Evolutionary conservation across 2,888 invertebrate genomes (phyloP), one percentile per base, ranked within the genome.

Genomic region (Mamestra brassicae): DNA sequence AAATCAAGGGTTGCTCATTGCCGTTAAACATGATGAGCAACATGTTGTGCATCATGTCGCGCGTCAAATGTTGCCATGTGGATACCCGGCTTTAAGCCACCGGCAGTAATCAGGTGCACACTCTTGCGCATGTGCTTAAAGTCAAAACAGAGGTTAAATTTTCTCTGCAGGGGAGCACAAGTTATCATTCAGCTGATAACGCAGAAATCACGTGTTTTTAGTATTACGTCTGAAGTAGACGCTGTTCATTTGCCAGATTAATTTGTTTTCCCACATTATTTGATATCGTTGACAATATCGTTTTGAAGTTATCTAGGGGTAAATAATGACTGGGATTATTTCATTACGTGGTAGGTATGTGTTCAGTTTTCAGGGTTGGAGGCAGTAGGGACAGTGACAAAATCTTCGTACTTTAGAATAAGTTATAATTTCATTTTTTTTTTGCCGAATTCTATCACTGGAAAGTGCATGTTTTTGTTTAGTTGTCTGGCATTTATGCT

Each of bases 111-210:
- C 38, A 26, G 5, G 15, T 15, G 3, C 17, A 42, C 38, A 52
- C 66, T 52, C n/a, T 13, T 36, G n/a, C 5, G 17, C 50, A 66
- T 54, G 45, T 38, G 52, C 1, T 7, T 11, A 17, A 8, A 26
- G 15, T 8, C 38, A 38, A 13, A 11, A 5, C 64, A 13, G 26
- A 26, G 58, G 26, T 69, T 45, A 47, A 8, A 8, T 0, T 17
- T 45, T 36, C 79, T 71, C 57, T n/a, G 80, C 80, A 52, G 80
- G 80, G 62, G 80, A 80, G 38, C 11, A 80, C 36, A 62, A 13
- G 50, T 62, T 78, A 80, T 77, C 61, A 52, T 17, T 52, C 7
- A 3, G 0, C 52, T 52, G 75, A 75, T 74, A 45, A 50, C 17
- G 34, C 3, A 34, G 2, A 13, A 52, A 47, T 75, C 65, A 76